Percentiles rank a stretch among this genome's conserved stretches.
phyloP scores from a whole-genome alignment of 1,140 invertebrate genomes.

The Fopius arisanus region DNA sequence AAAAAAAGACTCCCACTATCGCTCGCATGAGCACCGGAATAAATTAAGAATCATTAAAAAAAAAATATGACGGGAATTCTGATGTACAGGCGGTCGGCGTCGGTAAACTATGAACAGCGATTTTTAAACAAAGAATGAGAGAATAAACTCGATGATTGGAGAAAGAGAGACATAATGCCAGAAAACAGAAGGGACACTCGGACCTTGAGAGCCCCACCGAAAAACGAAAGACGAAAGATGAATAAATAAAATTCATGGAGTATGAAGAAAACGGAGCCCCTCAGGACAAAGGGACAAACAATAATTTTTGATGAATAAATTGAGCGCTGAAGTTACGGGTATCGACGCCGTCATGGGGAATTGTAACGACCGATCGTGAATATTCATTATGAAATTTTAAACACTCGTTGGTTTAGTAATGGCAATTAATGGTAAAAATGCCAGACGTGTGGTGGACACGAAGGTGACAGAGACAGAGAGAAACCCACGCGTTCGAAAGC shows the following conservation, averaged over 20 bases:
- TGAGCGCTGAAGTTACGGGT: no score
- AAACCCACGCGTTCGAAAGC: slow-evolving; percentile 34
- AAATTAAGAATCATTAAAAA: neutral
- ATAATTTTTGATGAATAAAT: no score
- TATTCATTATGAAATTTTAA: neutral
- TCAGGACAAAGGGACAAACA: neutral
- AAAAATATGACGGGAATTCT: neutral
- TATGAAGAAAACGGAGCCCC: neutral
- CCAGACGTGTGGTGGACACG: slow-evolving; percentile 20
- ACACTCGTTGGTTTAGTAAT: no score
- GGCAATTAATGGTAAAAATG: no score
- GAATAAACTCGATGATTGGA: neutral
- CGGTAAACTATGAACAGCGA: neutral
- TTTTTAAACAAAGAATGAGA: neutral
- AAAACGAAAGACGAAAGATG: slow-evolving; percentile 40
- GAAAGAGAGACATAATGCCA: neutral
- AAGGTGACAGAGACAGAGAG: slow-evolving; percentile 33
- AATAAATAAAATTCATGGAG: slow-evolving; percentile 35
- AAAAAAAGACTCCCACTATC: neutral
- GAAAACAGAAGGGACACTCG: neutral
- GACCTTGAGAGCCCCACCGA: neutral
- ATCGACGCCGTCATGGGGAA: no score
- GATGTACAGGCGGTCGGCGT: neutral
- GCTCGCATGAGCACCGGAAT: neutral
- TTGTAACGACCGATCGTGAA: no score